Base-by-base conservation (phyloP, 2,888 invertebrate species). In the Uloborus plumipes region DNA sequence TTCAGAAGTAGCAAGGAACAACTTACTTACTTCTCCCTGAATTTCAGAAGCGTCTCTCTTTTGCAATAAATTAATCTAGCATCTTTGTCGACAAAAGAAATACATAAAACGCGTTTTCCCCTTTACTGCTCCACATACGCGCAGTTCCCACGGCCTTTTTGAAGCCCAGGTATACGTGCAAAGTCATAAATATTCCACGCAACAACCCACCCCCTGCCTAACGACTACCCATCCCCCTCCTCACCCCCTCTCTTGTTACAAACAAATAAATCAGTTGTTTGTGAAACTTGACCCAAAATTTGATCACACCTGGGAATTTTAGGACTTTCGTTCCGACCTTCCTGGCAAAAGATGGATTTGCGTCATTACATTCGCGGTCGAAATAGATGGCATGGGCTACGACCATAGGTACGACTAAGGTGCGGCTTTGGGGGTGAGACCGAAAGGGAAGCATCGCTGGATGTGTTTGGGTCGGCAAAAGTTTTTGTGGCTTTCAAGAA, bases 241-340 rank as follows among this genome's bases (percentile, higher is more conserved):
- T 39, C 39, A 39, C 11, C 39, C 39, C 39, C 39, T 39, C 39
- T 7, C 39, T 39, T 9, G 39, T 39, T 39, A 47, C n/a, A 16
- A 13, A 49, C 22, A 71, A 49, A 71, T 61, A 59, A 62, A 73
- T 64, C 72, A 70, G 70, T 69, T 80, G 79, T 80, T 80, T 80
- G 80, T 74, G 74, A 75, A 81, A 81, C 58, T 59, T 74, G 80
- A 81, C 80, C 80, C 70, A 70, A 58, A 59, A 69, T 74, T 74
- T 51, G 74, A 69, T 74, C 74, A 70, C 80, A 81, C 80, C 80
- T 81, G 74, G 62, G 49, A 59, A 53, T 65, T 61, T 65, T 47
- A 18, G 61, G 26, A 49, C 65, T 49, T 65, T 31, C 39, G 7
- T 39, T 11, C 39, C 39, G 9, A 7, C 39, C 39, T 39, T 39